These are phyloP conservation scores for Colossoma macropomum DNA, from an alignment of 2,113 vertebrate species.

Conservation along the genomic window DNA sequence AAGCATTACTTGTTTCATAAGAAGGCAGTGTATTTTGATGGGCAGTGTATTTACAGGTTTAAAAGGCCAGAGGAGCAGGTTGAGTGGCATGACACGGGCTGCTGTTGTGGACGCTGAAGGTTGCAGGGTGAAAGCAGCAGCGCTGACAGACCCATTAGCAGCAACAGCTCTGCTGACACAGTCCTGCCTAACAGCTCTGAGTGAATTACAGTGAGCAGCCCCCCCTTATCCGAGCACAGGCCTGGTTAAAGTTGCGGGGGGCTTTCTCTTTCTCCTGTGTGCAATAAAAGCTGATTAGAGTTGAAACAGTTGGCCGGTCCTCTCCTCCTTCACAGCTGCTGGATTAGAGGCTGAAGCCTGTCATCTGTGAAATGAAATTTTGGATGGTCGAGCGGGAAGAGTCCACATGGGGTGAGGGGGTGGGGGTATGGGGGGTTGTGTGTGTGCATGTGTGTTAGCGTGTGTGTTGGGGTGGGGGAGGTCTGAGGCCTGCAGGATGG, in stretches of 20 bases:
- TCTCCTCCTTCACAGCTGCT: conserved; percentile 74
- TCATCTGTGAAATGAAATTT: conserved; percentile 81
- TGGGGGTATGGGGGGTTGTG: conserved; percentile 44
- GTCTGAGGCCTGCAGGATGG: conserved; percentile 20
- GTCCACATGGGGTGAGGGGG: conserved; percentile 59
- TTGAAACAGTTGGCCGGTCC: conserved; percentile 79
- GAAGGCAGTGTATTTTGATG: background rate
- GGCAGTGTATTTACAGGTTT: background rate
- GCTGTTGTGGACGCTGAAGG: conserved; percentile 26
- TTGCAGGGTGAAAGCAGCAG: conserved; percentile 36
- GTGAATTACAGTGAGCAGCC: conserved; percentile 48
- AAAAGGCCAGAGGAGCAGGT: conserved; percentile 5
- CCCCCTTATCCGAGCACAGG: conserved; percentile 20
- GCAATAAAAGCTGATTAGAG: conserved; percentile 81
- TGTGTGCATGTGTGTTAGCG: background rate
- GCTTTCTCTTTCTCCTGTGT: conserved; percentile 67
- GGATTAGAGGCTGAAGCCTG: conserved; percentile 77
- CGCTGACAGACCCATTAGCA: conserved; percentile 48
- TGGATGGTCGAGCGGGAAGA: conserved; percentile 62
- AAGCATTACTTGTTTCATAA: background rate
- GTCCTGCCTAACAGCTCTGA: conserved; percentile 30
- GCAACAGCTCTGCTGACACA: conserved; percentile 46
- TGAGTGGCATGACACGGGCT: background rate
- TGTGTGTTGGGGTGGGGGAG: background rate
- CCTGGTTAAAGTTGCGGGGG: conserved; percentile 31